Evolutionary conservation across 2,113 vertebrate genomes (phyloP), one percentile per base, ranked within the genome.

Genomic region (Canis aureus): DNA sequence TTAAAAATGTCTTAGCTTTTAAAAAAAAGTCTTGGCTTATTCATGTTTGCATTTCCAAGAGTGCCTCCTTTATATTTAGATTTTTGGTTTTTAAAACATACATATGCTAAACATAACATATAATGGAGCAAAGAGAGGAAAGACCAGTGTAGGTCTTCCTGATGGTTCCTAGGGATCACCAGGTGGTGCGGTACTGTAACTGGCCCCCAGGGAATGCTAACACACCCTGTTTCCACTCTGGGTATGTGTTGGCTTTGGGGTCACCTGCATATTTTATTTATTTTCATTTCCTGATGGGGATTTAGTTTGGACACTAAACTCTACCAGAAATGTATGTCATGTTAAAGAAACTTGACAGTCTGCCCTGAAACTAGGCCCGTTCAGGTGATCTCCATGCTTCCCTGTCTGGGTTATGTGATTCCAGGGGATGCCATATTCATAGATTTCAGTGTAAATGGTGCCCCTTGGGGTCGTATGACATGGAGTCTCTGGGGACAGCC

Each of bases 281-380:
- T 94, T 35, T 95, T 96, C 51, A n/a, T 69, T 89, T 97, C n/a
- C 35, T 88, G 11, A 49, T 55, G 2, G n/a, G 57, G 43, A 71
- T 93, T 93, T 79, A 84, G 60, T 94, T 96, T 87, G 51, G 84
- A 57, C 19, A 76, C 4, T 76, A 84, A 60, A 94, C 90, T 49
- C 27, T 94, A 16, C 20, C 12, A 22, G 57, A 80, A 76, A 84
- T 71, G 17, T 84, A 25, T 25, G 49, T 64, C 84, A 59, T 49
- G 66, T 95, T 79, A 69, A 95, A 62, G 16, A 67, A 51, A 3
- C 43, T 90, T 84, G 74, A 71, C 59, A 35, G 20, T 57, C 9
- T 78, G 32, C 64, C 59, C 27, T 62, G 43, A 80, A 79, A 59
- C 5, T 22, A 90, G 81, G 80, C 57, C n/a, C 71, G 3, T 13